Evolutionary conservation across 2,888 invertebrate species (phyloP).

Genomic region (Parelbella ahira): DNA sequence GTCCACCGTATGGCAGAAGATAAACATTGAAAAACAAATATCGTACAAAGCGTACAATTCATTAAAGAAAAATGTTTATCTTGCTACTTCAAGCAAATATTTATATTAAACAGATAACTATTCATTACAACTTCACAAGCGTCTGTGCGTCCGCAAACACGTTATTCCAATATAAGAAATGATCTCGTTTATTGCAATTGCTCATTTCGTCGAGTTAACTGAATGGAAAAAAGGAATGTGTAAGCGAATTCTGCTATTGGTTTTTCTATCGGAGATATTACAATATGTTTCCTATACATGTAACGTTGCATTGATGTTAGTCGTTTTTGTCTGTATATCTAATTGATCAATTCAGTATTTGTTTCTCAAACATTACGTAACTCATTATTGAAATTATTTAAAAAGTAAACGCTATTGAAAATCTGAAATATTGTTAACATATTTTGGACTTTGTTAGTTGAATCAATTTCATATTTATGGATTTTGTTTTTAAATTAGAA

Average conservation of each 20-base stretch:
- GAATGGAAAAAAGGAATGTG: neutral
- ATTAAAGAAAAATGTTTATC: neutral
- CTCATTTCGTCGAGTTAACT: constrained; percentile 1
- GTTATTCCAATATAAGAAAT: constrained; percentile 8
- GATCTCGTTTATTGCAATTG: constrained; percentile 2
- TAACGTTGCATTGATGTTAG: too few relatives aligned
- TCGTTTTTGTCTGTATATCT: too few relatives aligned
- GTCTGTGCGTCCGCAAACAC: neutral
- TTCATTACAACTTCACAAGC: constrained; percentile 3
- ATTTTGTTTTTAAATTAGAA: too few relatives aligned
- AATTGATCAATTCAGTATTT: too few relatives aligned
- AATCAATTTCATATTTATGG: too few relatives aligned
- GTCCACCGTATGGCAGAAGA: neutral
- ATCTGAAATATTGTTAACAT: too few relatives aligned
- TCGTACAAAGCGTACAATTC: neutral
- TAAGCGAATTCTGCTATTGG: neutral
- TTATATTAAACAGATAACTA: constrained; percentile 2
- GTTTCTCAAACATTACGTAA: too few relatives aligned
- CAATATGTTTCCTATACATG: neutral
- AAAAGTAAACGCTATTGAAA: too few relatives aligned
- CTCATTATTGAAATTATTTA: too few relatives aligned
- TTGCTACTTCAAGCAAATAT: neutral
- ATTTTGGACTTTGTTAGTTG: too few relatives aligned
- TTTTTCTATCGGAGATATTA: constrained; percentile 1
- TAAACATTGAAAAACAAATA: neutral